A percentile compares a stretch with the other conserved stretches of the same genome.
These are phyloP conservation scores for Bombus fervidus DNA, from an alignment of 1,140 invertebrate species.

Conservation along the genomic window DNA sequence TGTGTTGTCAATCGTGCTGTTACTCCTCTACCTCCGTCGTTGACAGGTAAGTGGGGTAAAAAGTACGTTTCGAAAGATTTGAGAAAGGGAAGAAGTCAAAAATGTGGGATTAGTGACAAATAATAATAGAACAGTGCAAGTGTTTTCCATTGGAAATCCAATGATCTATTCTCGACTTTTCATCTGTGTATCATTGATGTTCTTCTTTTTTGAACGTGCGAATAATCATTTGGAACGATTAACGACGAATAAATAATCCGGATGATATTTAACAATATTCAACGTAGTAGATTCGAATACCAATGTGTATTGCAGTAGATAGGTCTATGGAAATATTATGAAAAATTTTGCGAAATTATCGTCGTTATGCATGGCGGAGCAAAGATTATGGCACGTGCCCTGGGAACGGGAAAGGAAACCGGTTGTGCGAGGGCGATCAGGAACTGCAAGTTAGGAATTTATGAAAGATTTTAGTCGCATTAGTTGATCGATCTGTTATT, in stretches of 20 bases:
- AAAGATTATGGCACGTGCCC: slow-evolving; percentile 60
- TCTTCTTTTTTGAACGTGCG: not conserved
- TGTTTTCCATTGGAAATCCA: not conserved
- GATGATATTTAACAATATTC: not conserved
- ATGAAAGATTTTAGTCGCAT: slow-evolving; percentile 1
- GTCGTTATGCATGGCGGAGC: slow-evolving; percentile 51
- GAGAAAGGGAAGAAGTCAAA: not conserved
- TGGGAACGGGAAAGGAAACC: slow-evolving; percentile 50
- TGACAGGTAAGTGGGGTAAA: slow-evolving; percentile 72
- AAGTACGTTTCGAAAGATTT: not conserved
- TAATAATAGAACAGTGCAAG: slow-evolving; percentile 32
- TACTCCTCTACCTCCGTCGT: slow-evolving; percentile 68
- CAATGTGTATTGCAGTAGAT: not conserved
- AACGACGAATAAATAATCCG: not conserved
- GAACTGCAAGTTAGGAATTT: slow-evolving; percentile 47
- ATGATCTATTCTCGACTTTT: no score
- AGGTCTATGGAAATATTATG: not conserved
- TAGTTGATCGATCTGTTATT: not conserved
- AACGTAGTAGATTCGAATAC: not conserved
- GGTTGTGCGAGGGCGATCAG: slow-evolving; percentile 45
- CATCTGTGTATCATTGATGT: slow-evolving; percentile 10
- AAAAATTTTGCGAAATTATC: slow-evolving; percentile 57
- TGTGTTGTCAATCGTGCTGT: slow-evolving; percentile 76
- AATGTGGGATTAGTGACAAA: slow-evolving; percentile 27
- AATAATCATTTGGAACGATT: not conserved